Conservation (phyloP, 2,888 invertebrate species). For the Chymomyza amoena region DNA sequence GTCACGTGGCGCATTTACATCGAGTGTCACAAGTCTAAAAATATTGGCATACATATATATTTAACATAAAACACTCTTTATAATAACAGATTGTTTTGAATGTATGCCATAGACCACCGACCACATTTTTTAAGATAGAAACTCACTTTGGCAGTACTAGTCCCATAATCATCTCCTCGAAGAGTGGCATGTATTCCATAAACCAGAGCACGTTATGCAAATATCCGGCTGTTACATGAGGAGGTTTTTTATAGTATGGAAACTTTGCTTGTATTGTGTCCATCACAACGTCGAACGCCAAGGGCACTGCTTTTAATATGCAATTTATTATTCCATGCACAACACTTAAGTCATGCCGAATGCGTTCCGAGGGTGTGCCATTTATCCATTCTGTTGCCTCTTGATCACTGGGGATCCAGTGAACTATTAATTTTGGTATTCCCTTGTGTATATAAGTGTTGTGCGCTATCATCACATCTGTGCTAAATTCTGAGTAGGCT, state of each 20-base stretch:
- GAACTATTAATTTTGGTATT: slow-evolving; percentile 81
- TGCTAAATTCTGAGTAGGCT: slow-evolving; percentile 83
- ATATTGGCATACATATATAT: not conserved
- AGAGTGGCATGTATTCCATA: slow-evolving; percentile 85
- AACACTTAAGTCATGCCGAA: slow-evolving; percentile 82
- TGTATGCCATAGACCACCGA: too few species aligned
- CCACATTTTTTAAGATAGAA: not conserved
- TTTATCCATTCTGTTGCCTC: slow-evolving; percentile 82
- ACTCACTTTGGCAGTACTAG: slow-evolving; percentile 88
- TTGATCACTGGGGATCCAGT: slow-evolving; percentile 81
- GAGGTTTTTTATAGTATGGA: slow-evolving; percentile 87
- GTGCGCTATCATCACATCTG: slow-evolving; percentile 85
- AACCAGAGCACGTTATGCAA: slow-evolving; percentile 88
- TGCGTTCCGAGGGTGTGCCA: slow-evolving; percentile 81
- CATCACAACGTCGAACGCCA: slow-evolving; percentile 85
- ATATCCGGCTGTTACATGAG: slow-evolving; percentile 86
- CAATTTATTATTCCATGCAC: slow-evolving; percentile 81
- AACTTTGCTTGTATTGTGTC: slow-evolving; percentile 83
- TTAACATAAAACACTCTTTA: too few species aligned
- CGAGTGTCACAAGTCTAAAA: slow-evolving; percentile 85
- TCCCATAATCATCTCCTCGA: slow-evolving; percentile 85
- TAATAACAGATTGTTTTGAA: too few species aligned
- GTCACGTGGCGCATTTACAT: slow-evolving; percentile 83
- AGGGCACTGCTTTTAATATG: slow-evolving; percentile 79
- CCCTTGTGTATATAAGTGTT: slow-evolving; percentile 83